Percentiles rank a stretch among this genome's conserved stretches.
Conservation (phyloP, 1,140 invertebrate genomes). For the Brevipalpus yothersi region DNA sequence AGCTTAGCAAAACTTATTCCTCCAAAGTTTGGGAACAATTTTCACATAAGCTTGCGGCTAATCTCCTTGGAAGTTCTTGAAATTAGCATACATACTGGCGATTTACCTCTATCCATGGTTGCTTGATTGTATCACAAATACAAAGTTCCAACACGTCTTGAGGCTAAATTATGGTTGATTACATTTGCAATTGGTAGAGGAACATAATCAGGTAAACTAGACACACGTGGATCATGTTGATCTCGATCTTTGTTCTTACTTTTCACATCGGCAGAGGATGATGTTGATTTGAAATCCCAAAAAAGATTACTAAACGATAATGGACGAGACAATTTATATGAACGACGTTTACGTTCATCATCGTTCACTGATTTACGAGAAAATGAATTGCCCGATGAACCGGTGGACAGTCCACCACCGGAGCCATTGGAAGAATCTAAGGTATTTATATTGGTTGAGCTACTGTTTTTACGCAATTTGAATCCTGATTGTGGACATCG, state of each 20-base stretch:
- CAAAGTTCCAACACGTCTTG: neutral
- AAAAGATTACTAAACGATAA: slow-evolving; percentile 61
- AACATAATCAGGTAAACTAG: neutral
- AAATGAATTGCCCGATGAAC: slow-evolving; percentile 17
- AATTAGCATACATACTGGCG: too few species aligned
- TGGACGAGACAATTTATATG: slow-evolving; percentile 24
- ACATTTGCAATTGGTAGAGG: neutral
- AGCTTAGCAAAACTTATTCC: too few species aligned
- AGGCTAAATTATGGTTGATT: neutral
- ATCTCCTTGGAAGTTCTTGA: too few species aligned
- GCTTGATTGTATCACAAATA: neutral
- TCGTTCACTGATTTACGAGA: slow-evolving; percentile 30
- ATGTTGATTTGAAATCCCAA: slow-evolving; percentile 29
- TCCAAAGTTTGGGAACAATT: too few species aligned
- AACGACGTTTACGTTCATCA: slow-evolving; percentile 40
- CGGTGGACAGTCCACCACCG: slow-evolving; percentile 52
- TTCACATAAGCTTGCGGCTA: too few species aligned
- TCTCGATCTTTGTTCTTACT: neutral
- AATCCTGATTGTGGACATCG: too few species aligned
- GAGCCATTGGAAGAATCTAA: slow-evolving; percentile 56
- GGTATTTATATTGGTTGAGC: slow-evolving; percentile 24
- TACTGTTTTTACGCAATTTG: too few species aligned
- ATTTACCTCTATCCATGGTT: neutral
- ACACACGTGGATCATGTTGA: neutral
- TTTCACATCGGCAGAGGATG: neutral